phyloP scores from a whole-genome alignment of 1,140 invertebrate species.

The Drosophila sproati region DNA sequence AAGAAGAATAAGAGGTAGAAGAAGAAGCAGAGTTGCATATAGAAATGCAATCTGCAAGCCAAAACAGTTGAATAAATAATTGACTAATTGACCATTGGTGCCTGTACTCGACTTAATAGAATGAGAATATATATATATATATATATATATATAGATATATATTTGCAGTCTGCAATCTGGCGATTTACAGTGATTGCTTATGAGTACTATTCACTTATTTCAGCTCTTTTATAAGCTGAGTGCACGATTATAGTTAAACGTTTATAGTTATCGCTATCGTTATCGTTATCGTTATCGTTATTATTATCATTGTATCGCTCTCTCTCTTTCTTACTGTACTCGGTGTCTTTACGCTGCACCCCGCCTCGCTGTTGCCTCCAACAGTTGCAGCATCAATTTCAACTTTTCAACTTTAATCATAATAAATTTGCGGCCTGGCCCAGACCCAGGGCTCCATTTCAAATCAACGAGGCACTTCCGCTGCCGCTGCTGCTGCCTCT shows the following conservation, averaged over 20 bases:
- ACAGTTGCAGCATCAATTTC: conserved; percentile 69
- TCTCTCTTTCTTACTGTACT: background rate
- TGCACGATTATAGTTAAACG: background rate
- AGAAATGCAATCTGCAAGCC: too few relatives aligned
- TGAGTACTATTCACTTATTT: background rate
- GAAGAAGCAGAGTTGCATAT: too few relatives aligned
- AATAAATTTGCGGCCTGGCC: conserved; percentile 70
- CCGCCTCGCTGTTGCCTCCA: conserved; percentile 2
- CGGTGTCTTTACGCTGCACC: background rate
- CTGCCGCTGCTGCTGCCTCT: conserved; percentile 12
- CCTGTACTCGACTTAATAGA: too few relatives aligned
- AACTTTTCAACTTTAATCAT: conserved; percentile 80
- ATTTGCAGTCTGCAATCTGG: too few relatives aligned
- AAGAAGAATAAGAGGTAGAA: too few relatives aligned
- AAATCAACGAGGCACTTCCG: conserved; percentile 79
- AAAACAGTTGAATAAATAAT: too few relatives aligned
- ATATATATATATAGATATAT: too few relatives aligned
- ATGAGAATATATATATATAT: too few relatives aligned
- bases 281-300: conserved; percentile 25
- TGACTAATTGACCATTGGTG: too few relatives aligned
- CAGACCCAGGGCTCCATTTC: conserved; percentile 61
- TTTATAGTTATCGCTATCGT: background rate
- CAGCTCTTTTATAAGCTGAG: background rate
- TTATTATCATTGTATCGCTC: conserved; percentile 2
- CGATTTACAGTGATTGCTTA: background rate